A percentile compares a stretch with the other conserved stretches of the same genome.
Conservation (phyloP, 2,888 invertebrate genomes). For the Arrhopalites spinosus region DNA sequence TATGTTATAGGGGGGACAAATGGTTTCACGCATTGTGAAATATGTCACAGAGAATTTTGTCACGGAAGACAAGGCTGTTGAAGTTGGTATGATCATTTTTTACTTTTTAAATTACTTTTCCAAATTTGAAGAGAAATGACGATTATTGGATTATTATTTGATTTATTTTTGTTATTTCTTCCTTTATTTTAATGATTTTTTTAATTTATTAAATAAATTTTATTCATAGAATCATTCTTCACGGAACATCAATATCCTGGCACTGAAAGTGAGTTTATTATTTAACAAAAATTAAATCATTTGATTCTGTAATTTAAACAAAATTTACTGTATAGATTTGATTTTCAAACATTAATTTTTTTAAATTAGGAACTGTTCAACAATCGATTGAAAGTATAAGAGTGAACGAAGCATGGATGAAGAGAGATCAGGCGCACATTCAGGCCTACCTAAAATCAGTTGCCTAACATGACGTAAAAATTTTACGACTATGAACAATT, state of each 20-base stretch:
- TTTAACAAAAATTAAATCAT: too few species aligned
- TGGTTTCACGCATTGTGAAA: slow-evolving; percentile 70
- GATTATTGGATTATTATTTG: too few species aligned
- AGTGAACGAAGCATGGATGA: slow-evolving; percentile 61
- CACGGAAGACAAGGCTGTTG: slow-evolving; percentile 60
- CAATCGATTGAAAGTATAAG: slow-evolving; percentile 62
- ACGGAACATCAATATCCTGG: slow-evolving; percentile 59
- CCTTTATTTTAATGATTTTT: too few species aligned
- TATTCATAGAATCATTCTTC: slow-evolving; percentile 59
- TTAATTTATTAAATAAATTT: too few species aligned
- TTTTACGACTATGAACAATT: too few species aligned
- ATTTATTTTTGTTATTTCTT: too few species aligned
- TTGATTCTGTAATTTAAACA: too few species aligned
- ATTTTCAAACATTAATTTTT: too few species aligned
- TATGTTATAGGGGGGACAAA: slow-evolving; percentile 71
- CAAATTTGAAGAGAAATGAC: too few species aligned
- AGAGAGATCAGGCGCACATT: slow-evolving; percentile 37
- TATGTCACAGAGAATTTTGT: slow-evolving; percentile 60
- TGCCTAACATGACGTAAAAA: not conserved
- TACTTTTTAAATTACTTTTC: too few species aligned
- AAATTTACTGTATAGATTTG: too few species aligned
- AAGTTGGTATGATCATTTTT: slow-evolving; percentile 56
- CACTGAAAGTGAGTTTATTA: slow-evolving; percentile 57
- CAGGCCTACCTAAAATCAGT: slow-evolving; percentile 5
- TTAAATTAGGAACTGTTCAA: slow-evolving; percentile 60